Evolutionary conservation across 2,113 vertebrate species (phyloP), one percentile per base, ranked within the genome.

Genomic region (Tenebrosternarchus preto): DNA sequence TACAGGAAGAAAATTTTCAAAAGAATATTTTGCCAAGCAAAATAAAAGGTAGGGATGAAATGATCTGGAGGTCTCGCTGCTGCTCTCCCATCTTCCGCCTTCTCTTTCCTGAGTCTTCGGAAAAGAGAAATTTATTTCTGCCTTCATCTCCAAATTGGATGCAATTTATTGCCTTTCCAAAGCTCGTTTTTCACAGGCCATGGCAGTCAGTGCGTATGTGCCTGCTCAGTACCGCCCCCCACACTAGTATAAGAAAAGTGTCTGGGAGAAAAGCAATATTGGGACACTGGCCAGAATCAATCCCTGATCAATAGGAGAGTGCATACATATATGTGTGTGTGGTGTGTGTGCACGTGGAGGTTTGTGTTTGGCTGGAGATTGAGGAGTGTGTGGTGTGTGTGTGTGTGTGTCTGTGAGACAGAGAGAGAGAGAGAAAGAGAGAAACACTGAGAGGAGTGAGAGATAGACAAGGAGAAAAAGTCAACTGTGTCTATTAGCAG

Each of bases 81-180:
- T 16, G n/a, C 61, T 80, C 59, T 25, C n/a, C 53, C 66, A 55
- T 33, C 56, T 31, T 76, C 64, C 27, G 20, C 59, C 50, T 66
- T 56, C 59, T 78, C 73, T 91, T 90, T 91, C 90, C 90, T 91
- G 90, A 87, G 90, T 92, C 91, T 92, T 93, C 86, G 87, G 91
- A 92, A 93, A 92, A 92, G 90, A 91, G 90, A 94, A 92, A 93
- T 93, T 91, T 93, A 94, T 93, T 94, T 93, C 92, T 90, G 88
- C 92, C 93, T 93, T 93, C 92, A 94, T 94, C 92, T 93, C 91
- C 91, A 94, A 94, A 94, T 93, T 93, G 93, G 92, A 93, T 92
- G 92, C 93, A 93, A 93, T 94, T 93, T 93, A 94, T 93, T 93
- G 92, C 92, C 89, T 93, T 89, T 92, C 87, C 87, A 91, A 93